Conservation (phyloP, 2,113 vertebrate species). For the Chlorodrepanis virens region DNA sequence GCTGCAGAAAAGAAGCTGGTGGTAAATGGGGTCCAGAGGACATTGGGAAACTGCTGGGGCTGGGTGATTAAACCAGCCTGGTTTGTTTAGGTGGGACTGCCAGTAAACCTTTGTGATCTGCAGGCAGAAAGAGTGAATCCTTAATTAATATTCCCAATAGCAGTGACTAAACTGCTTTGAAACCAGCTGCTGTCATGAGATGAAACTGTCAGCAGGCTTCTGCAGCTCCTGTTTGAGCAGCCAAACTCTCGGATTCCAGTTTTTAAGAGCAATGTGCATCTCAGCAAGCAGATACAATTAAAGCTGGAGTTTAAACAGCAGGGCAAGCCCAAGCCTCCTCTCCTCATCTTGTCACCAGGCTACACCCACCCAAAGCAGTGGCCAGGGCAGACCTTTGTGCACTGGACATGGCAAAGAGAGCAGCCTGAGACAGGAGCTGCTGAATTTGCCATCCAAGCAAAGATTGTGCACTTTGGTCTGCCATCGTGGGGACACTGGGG, state of each 20-base stretch:
- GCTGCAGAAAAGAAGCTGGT: background rate
- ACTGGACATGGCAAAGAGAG: background rate
- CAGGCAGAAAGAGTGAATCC: background rate
- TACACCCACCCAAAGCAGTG: background rate
- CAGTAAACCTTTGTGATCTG: slow-evolving; percentile 13
- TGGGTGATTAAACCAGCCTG: background rate
- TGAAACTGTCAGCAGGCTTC: slow-evolving; percentile 13
- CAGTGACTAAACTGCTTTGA: slow-evolving; percentile 23
- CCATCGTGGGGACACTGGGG: rapidly evolving
- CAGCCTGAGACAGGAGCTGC: background rate
- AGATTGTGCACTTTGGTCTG: background rate
- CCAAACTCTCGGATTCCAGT: background rate
- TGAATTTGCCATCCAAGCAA: background rate
- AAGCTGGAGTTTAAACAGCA: background rate
- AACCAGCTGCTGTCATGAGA: slow-evolving; percentile 9
- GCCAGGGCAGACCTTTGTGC: background rate
- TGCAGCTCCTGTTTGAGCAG: slow-evolving; percentile 1
- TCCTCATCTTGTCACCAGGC: background rate
- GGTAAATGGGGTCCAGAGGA: background rate
- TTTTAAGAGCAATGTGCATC: background rate
- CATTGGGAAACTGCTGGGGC: background rate
- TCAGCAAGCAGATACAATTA: background rate
- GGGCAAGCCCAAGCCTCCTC: rapidly evolving
- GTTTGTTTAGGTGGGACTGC: background rate
- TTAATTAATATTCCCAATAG: slow-evolving; percentile 6